Conservation (phyloP, 2,797 vertebrate genomes). For the Malacoraja senta region DNA sequence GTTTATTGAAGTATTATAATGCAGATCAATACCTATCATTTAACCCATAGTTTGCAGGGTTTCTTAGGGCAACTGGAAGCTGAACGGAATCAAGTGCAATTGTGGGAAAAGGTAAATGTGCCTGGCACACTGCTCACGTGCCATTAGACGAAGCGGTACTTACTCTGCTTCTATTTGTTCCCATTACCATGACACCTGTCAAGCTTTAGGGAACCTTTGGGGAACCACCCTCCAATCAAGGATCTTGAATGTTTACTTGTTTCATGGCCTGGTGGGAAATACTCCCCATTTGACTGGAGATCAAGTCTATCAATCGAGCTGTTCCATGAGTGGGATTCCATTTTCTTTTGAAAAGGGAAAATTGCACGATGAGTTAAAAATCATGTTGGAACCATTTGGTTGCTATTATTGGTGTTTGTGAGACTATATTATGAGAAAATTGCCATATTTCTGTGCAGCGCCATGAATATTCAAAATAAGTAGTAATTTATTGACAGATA, state of each 20-base stretch:
- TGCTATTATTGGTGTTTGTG: background rate
- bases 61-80: no score
- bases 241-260: background rate
- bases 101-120: no score
- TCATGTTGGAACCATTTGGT: background rate
- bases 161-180: no score
- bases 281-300: background rate
- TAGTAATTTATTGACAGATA: background rate
- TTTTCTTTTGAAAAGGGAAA: background rate
- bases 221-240: background rate
- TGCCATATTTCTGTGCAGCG: background rate
- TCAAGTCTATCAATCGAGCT: background rate
- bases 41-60: no score
- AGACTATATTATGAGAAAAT: background rate
- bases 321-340: background rate
- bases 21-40: no score
- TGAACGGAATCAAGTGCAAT: no score
- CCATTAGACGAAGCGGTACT: no score
- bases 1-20: no score
- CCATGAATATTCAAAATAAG: background rate
- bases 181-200: no score
- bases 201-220: background rate
- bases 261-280: background rate
- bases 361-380: background rate
- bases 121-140: no score